Base-by-base conservation (phyloP, 2,797 vertebrate species). In the Basileuterus tristriatus region DNA sequence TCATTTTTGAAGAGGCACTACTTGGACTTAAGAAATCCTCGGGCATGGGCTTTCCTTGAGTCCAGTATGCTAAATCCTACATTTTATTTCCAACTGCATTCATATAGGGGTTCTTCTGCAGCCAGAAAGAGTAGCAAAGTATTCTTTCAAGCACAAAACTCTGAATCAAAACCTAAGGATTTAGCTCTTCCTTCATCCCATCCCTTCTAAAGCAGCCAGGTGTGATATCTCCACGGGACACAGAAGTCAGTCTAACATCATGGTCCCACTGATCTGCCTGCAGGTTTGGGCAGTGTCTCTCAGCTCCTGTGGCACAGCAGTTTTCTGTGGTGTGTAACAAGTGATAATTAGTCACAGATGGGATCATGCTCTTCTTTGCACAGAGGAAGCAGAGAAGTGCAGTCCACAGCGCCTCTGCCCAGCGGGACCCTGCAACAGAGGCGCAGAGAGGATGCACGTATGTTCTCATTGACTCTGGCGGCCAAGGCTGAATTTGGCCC, bases 401-500 rank as follows among this genome's bases (percentile, higher is more conserved):
- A 60, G 78, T 64, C 87, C 67, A 15, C 44, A 76, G 85, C 12
- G 52, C 23, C 43, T 84, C 41, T 92, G 80, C 94, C 89, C 91
- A 94, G 89, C 46, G 0, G 96, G 94, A 80, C 83, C 77, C 70
- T 68, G 70, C 80, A 89, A 8, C 63, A 72, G 64, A 79, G 60
- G 81, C 74, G 0, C 62, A 27, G 34, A 27, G 59, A 92, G 74
- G 76, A 92, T 63, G 63, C 70, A 2, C 5, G 84, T 70, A 91
- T 94, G 80, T 36, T 90, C 74, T 74, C 87, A 70, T 18, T 88
- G 74, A 82, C 74, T 84, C 50, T 49, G 62, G 65, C 8, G 0
- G 91, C 87, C 91, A 91, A 91, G 44, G 52, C 80, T 90, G 87
- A 90, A 74, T 93, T 94, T 96, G 94, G 95, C 87, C 89, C 80